Percentiles rank a stretch among this genome's conserved stretches.
Evolutionary conservation across 2,797 vertebrate species (phyloP).

Genomic region (Danio jaintianensis): DNA sequence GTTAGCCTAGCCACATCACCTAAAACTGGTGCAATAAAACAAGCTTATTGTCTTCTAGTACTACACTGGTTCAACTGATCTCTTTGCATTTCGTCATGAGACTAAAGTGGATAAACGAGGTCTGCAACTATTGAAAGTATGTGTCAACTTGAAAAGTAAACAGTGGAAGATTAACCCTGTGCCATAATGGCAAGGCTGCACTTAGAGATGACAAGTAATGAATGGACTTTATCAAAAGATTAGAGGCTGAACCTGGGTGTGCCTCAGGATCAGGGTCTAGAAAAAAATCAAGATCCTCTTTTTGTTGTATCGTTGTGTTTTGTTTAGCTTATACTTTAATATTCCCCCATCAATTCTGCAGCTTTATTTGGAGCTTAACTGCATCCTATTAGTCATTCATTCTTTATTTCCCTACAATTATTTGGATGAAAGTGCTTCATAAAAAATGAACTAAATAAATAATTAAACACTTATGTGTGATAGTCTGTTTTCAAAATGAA

Average conservation of each 20-base stretch:
- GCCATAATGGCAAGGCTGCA: conserved; percentile 33
- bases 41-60: conserved; percentile 33
- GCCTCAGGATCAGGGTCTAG: conserved; percentile 30
- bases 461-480: neutral
- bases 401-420: neutral
- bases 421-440: too few relatives aligned
- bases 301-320: neutral
- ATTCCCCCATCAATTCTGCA: neutral
- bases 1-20: conserved; percentile 14
- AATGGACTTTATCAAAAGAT: conserved; percentile 46
- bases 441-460: neutral
- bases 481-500: neutral
- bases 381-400: too few relatives aligned
- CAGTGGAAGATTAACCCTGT: conserved; percentile 45
- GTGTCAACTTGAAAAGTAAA: conserved; percentile 41
- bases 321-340: neutral
- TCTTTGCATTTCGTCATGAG: conserved; percentile 33
- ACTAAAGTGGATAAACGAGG: conserved; percentile 39
- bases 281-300: conserved; percentile 15
- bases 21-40: conserved; percentile 18
- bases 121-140: conserved; percentile 22
- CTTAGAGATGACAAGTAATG: conserved; percentile 36
- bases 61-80: conserved; percentile 3
- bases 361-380: neutral
- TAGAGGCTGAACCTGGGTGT: conserved; percentile 50